Conservation (phyloP, 2,113 vertebrate genomes). For the Fulica atra region DNA sequence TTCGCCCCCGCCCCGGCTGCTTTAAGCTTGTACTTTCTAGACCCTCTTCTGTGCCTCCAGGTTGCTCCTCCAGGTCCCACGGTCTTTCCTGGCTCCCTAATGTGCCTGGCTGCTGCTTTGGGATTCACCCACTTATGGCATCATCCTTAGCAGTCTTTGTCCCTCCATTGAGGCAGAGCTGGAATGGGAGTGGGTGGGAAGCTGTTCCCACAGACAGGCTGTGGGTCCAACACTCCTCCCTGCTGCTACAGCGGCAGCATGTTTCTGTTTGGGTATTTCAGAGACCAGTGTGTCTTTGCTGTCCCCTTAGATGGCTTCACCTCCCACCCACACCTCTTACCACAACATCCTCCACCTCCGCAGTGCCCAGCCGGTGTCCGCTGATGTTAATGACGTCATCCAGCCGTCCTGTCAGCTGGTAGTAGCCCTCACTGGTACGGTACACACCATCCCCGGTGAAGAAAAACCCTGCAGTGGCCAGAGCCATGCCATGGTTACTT, state of each 20-base stretch:
- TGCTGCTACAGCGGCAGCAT: background rate
- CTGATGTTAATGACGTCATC: constrained; percentile 84
- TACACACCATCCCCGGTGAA: constrained; percentile 80
- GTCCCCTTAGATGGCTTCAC: background rate
- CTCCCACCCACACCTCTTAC: constrained; percentile 52
- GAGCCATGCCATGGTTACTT: background rate
- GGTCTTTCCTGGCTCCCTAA: background rate
- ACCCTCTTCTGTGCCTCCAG: background rate
- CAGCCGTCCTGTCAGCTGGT: constrained; percentile 82
- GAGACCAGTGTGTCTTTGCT: background rate
- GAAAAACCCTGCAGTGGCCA: constrained; percentile 65
- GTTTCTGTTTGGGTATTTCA: background rate
- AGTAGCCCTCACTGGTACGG: constrained; percentile 77
- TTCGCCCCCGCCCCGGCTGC: background rate
- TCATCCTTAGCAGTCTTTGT: background rate
- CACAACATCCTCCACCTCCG: constrained; percentile 81
- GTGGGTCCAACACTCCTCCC: background rate
- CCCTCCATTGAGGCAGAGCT: background rate
- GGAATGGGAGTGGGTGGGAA: background rate
- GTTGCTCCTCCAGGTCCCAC: background rate
- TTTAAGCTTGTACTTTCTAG: background rate
- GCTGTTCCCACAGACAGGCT: background rate
- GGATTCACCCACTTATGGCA: background rate
- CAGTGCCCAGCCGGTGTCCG: constrained; percentile 80
- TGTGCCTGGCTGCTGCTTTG: background rate